Evolutionary conservation across 2,888 invertebrate species (phyloP), one percentile per base, ranked within the genome.

Genomic region (Cheilosia scutellata): DNA sequence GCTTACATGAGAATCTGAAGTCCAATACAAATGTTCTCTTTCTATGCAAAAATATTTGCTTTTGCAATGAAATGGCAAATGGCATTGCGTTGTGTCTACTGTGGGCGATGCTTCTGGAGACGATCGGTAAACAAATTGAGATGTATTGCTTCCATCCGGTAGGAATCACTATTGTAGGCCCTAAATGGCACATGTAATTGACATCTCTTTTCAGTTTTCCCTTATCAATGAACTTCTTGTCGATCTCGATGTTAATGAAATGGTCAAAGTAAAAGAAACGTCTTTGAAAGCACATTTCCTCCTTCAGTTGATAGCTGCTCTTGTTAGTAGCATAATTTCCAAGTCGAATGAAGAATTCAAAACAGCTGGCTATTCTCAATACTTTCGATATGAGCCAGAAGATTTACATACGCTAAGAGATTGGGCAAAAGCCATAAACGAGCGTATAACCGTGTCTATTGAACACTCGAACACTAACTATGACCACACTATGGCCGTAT

Each of bases 121-220:
- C 89, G 4, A 82, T 89, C 3, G 88, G 87, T 40, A 88, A 88
- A 0, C 63, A 88, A 13, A 79, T 88, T 4, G 75, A 88, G 47
- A 89, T 89, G 89, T 89, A 87, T 65, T 88, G 88, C 57, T 89
- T 89, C 55, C 88, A 88, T 49, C 86, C 88, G 87, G 89, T 89
- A 47, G 16, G 42, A 9, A 33, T 27, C 4, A 9, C 2, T 0
- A 29, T 5, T 4, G 16, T 27, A 25, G 9, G 7, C 31, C 3
- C 31, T 16, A 0, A 9, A n/a, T 16, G 5, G 1, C n/a, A 1
- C 0, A 0, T 29, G 5, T 37, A 20, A 16, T 66, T 47, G 5
- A 0, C 2, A 0, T 65, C 5, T 55, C 16, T 29, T 44, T 79
- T 11, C 25, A 89, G 88, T 88, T 89, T 29, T 86, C 87, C 4